A percentile compares a stretch with the other conserved stretches of the same genome.
Conservation (phyloP, 1,140 invertebrate genomes). For the Drosophila elegans region DNA sequence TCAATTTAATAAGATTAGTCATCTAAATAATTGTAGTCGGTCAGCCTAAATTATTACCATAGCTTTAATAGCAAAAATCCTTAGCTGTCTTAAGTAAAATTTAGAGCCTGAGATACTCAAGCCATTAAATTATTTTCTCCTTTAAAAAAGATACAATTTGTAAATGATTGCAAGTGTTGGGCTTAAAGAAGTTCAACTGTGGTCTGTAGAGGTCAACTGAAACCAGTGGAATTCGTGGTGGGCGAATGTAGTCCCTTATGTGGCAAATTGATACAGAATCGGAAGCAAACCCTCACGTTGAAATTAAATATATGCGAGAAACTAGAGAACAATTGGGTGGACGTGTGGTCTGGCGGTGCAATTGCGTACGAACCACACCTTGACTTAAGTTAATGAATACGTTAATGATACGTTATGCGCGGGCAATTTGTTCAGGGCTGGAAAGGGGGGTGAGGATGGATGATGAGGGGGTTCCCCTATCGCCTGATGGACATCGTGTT, state of each 20-base stretch:
- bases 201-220: conserved; percentile 13
- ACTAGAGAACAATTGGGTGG: conserved; percentile 38
- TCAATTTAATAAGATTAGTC: no score
- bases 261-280: conserved; percentile 39
- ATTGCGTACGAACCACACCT: conserved; percentile 53
- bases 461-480: conserved; percentile 34
- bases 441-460: background rate
- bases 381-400: conserved; percentile 54
- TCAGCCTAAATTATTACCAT: no score
- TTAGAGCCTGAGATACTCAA: no score
- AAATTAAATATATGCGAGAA: conserved; percentile 44
- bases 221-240: conserved; percentile 23
- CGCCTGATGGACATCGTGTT: conserved; percentile 84
- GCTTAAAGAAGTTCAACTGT: background rate
- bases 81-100: no score
- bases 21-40: no score
- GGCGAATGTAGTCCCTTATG: conserved; percentile 21
- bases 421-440: conserved; percentile 26
- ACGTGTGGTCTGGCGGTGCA: conserved; percentile 22
- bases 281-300: conserved; percentile 39
- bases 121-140: no score
- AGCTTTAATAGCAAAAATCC: no score
- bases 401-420: conserved; percentile 51
- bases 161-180: background rate
- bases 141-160: no score